phyloP scores from a whole-genome alignment of 2,113 vertebrate species.

The Collichthys lucidus region DNA sequence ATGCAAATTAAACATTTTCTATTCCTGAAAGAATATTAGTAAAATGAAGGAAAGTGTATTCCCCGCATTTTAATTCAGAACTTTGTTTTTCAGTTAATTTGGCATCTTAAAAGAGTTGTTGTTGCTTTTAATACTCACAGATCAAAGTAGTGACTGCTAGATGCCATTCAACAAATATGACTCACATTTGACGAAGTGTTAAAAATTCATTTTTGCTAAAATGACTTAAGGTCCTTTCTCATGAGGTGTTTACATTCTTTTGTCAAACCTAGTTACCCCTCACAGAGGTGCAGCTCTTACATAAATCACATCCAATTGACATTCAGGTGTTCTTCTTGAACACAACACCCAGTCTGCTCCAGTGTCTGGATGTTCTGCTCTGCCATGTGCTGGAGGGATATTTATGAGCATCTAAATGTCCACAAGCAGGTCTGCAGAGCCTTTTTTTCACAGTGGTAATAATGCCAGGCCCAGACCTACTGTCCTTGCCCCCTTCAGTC shows the following conservation, averaged over 20 bases:
- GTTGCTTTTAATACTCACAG: not conserved
- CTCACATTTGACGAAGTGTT: not conserved
- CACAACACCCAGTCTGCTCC: constrained; percentile 8
- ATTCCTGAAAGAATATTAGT: too few species aligned
- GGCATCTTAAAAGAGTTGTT: not conserved
- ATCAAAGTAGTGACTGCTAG: not conserved
- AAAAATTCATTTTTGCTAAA: not conserved
- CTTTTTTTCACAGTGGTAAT: constrained; percentile 69
- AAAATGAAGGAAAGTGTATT: not conserved
- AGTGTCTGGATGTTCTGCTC: constrained; percentile 56
- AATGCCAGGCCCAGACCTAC: constrained; percentile 46
- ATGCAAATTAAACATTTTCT: not conserved
- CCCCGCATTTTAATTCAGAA: not conserved
- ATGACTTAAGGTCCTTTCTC: not conserved
- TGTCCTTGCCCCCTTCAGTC: constrained; percentile 69
- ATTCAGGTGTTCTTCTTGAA: constrained; percentile 57
- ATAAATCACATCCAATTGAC: not conserved
- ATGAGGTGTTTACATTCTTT: not conserved
- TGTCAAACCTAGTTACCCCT: not conserved
- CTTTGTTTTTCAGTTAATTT: not conserved
- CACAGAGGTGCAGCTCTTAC: constrained; percentile 14
- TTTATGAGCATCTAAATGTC: constrained; percentile 73
- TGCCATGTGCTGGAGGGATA: constrained; percentile 55
- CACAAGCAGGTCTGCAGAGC: constrained; percentile 59
- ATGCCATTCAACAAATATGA: not conserved